These are phyloP conservation scores for Orcinus orca DNA, from an alignment of 2,113 vertebrate genomes.

Conservation along the genomic window DNA sequence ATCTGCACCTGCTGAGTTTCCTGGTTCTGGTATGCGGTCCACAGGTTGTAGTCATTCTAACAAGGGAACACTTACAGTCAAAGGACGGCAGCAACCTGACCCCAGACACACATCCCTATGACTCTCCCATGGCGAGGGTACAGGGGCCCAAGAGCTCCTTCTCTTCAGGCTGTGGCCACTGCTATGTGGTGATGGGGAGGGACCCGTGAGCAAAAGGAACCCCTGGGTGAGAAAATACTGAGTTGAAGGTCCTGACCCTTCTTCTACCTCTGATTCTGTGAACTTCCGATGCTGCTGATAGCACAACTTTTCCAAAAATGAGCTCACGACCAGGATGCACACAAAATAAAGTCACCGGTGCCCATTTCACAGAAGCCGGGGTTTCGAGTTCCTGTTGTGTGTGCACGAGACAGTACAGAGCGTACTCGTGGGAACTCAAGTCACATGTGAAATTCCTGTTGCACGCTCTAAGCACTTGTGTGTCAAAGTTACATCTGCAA, in stretches of 20 bases:
- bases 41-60: slow-evolving; percentile 73
- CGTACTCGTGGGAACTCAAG: neutral
- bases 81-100: neutral
- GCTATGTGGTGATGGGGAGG: rapidly evolving
- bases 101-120: neutral
- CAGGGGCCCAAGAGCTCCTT: neutral
- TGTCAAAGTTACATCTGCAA: neutral
- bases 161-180: neutral
- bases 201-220: neutral
- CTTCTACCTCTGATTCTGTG: neutral
- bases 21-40: slow-evolving; percentile 80
- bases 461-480: rapidly evolving
- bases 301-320: neutral
- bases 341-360: neutral
- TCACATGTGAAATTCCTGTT: neutral
- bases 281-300: neutral
- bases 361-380: neutral
- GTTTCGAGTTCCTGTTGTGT: neutral
- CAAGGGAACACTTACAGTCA: slow-evolving; percentile 29
- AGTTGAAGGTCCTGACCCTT: neutral
- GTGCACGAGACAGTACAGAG: neutral
- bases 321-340: neutral
- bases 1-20: slow-evolving; percentile 82
- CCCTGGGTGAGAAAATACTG: neutral
- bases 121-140: neutral